Conservation (phyloP, 2,113 vertebrate genomes). For the Chelonoidis abingdonii region DNA sequence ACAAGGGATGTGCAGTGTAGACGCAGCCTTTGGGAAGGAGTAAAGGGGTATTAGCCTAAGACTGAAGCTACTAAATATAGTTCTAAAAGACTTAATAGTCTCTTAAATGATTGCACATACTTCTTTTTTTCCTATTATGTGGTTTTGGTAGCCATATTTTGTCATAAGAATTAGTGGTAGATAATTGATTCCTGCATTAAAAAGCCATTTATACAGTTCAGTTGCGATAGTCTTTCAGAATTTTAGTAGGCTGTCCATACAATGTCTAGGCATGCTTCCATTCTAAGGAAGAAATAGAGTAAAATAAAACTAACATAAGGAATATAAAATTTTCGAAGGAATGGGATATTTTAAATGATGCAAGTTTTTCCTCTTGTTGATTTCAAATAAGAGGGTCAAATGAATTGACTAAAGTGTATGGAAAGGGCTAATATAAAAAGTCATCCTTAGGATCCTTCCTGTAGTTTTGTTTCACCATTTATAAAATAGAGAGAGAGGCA, state of each 20-base stretch:
- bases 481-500: too few species aligned
- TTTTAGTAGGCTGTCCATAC: not conserved
- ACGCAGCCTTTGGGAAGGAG: not conserved
- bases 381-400: not conserved
- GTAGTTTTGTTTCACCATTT: not conserved
- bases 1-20: not conserved
- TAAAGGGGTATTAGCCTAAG: not conserved
- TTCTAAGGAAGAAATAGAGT: not conserved
- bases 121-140: not conserved
- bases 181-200: not conserved
- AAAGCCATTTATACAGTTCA: not conserved
- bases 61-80: not conserved
- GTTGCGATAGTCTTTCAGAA: not conserved
- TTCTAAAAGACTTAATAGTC: not conserved
- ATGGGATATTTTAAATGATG: too few species aligned
- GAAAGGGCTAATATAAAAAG: not conserved
- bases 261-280: not conserved
- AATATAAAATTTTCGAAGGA: not conserved
- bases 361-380: not conserved
- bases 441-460: not conserved
- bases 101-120: not conserved
- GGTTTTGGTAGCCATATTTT: not conserved
- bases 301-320: not conserved
- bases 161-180: not conserved
- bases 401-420: not conserved